Conservation (phyloP, 2,888 invertebrate species). For the Limnephilus lunatus region DNA sequence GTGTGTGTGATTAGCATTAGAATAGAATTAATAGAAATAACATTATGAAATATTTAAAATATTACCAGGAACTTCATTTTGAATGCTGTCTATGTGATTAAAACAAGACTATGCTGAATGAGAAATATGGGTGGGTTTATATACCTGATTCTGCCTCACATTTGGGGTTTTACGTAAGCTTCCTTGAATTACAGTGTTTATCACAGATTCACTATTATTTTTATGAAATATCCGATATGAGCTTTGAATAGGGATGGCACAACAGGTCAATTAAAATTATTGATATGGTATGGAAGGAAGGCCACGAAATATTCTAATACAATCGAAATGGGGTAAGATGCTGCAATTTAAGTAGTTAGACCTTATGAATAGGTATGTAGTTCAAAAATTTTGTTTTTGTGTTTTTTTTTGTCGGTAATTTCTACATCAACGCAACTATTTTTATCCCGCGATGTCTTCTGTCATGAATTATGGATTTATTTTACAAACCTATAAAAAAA, state of each 20-base stretch:
- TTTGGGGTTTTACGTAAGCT: neutral
- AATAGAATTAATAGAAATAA: too few relatives aligned
- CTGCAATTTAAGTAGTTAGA: neutral
- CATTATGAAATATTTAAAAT: neutral
- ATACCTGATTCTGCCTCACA: neutral
- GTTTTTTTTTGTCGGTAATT: too few relatives aligned
- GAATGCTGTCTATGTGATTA: neutral
- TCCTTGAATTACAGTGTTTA: neutral
- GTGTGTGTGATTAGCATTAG: too few relatives aligned
- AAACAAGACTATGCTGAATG: neutral
- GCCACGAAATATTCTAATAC: neutral
- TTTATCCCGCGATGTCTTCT: too few relatives aligned
- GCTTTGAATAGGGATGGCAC: neutral
- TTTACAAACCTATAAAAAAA: too few relatives aligned
- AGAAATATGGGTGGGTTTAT: neutral
- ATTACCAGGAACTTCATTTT: slow-evolving; percentile 50
- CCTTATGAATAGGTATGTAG: too few relatives aligned
- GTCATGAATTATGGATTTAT: too few relatives aligned
- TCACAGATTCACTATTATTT: neutral
- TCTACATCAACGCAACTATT: too few relatives aligned
- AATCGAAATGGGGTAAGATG: neutral
- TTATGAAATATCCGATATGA: neutral
- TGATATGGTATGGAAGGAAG: neutral
- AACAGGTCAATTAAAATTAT: neutral
- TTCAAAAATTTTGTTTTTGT: too few relatives aligned